Base-by-base conservation (phyloP, 2,888 invertebrate species). In the Villa cingulata region DNA sequence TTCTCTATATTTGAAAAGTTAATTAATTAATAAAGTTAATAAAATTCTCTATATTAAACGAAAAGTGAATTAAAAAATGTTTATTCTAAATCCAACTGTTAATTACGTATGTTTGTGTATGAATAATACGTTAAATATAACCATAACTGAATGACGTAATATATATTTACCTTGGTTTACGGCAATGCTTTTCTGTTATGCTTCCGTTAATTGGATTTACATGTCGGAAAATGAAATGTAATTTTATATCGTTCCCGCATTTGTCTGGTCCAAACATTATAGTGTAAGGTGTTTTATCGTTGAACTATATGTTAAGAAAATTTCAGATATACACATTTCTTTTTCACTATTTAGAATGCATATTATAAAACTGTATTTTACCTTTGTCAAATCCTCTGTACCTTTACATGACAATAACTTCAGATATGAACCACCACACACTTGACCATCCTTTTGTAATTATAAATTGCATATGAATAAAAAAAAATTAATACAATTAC, bases 251-350 rank as follows among this genome's bases (percentile, higher is more conserved):
- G 62, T 86, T 87, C 53, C 97, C 97, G 71, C 98, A 98, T 71
- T 96, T 98, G 74, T 98, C 98, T 10, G 97, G 97, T 0, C 98
- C 98, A 72, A 98, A 99, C 98, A 99, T 98, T 61, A 99, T 91
- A 3, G 94, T 89, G 72, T 97, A 99, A 0, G 94, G 86, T 1
- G 96, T 94, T 71, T 92, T 94, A 72, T 98, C 97, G 66, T 87
- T 78, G 72, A 97, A 94, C 61, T 69, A 58, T 23, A 56, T 54
- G 16, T 41, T 44, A n/a, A n/a, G 37, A 19, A 18, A 29, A 12
- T n/a, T n/a, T n/a, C n/a, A n/a, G n/a, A n/a, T n/a, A n/a, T n/a
- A n/a, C n/a, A n/a, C n/a, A n/a, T n/a, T n/a, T n/a, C n/a, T n/a
- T n/a, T n/a, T n/a, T n/a, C n/a, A n/a, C n/a, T n/a, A n/a, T n/a